phyloP scores from a whole-genome alignment of 1,140 invertebrate species.

The Drosophila auraria region DNA sequence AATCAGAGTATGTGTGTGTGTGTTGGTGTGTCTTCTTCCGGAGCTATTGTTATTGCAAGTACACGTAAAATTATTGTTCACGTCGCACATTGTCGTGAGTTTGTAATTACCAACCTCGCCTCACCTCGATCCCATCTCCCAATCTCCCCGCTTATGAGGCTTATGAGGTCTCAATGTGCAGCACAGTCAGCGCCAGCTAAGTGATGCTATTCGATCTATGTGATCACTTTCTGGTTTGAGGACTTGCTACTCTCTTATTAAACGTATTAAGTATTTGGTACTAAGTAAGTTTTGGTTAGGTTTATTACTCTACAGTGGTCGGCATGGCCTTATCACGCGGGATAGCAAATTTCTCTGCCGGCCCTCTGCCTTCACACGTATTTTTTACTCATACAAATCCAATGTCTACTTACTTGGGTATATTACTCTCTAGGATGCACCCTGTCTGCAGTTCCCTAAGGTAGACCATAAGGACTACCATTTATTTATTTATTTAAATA shows the following conservation, averaged over 20 bases:
- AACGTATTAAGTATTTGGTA: no score
- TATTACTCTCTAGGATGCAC: no score
- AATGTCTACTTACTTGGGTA: no score
- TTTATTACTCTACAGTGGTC: no score
- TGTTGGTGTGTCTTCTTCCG: constrained; percentile 66
- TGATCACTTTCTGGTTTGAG: background rate
- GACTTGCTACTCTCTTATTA: background rate
- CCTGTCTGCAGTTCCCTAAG: no score
- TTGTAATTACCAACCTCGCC: constrained; percentile 69
- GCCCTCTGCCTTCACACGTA: no score
- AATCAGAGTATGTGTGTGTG: constrained; percentile 11
- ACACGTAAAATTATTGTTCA: constrained; percentile 80
- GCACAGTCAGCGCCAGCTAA: constrained; percentile 27
- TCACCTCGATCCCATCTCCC: constrained; percentile 24
- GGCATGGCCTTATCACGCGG: no score
- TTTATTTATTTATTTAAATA: background rate
- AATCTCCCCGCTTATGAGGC: constrained; percentile 12
- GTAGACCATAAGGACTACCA: no score
- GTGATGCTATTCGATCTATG: background rate
- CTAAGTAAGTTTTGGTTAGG: no score
- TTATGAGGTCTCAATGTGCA: constrained; percentile 22
- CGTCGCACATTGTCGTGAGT: constrained; percentile 72
- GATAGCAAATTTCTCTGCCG: no score
- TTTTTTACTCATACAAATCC: no score
- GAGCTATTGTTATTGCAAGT: constrained; percentile 78